phyloP scores from a whole-genome alignment of 2,797 vertebrate species.

The Mustela erminea region DNA sequence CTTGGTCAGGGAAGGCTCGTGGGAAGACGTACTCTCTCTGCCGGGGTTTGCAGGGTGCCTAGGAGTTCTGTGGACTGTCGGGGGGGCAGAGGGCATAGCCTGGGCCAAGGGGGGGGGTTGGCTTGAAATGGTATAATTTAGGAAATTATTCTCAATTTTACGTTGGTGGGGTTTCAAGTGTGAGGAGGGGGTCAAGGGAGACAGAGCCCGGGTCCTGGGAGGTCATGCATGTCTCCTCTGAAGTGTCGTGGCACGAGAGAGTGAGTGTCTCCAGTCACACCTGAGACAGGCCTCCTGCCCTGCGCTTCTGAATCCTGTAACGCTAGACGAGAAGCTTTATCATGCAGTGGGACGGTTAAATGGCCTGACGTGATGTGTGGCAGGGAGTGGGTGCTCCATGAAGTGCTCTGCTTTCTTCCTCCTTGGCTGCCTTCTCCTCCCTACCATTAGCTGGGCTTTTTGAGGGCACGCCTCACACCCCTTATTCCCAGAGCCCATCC shows the following conservation, averaged over 20 bases:
- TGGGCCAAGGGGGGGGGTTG: background rate
- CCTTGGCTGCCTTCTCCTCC: background rate
- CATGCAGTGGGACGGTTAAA: background rate
- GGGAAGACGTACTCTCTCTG: background rate
- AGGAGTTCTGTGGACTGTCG: background rate
- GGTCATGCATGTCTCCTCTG: background rate
- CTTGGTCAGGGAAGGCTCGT: background rate
- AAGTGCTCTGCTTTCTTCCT: background rate
- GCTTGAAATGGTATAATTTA: background rate
- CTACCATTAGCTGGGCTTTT: background rate
- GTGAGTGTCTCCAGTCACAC: background rate
- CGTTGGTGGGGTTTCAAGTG: background rate
- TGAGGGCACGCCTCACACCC: background rate
- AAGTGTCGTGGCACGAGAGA: background rate
- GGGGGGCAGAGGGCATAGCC: background rate
- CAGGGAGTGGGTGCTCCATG: background rate
- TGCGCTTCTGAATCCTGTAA: background rate
- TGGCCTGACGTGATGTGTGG: background rate
- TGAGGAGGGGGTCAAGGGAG: background rate
- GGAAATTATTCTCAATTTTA: background rate
- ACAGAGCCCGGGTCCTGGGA: background rate
- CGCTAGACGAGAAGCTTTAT: background rate
- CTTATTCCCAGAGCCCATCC: background rate
- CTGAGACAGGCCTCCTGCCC: slow-evolving; percentile 1
- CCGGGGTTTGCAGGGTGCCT: background rate